Conservation (phyloP, 53 echinoderm and acorn worm species). For the Mesocentrotus franciscanus region DNA sequence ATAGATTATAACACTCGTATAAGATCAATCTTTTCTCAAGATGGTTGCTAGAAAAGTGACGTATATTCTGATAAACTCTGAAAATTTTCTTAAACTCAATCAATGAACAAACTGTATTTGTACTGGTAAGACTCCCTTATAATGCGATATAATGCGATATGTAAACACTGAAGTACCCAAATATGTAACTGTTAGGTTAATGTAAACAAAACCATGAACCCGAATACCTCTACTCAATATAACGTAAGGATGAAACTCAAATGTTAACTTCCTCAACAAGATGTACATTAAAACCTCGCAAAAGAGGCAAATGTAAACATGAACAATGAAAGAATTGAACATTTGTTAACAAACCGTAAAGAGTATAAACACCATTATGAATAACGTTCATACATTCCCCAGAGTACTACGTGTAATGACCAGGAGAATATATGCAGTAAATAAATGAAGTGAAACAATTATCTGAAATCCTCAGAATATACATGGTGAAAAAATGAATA, state of each 20-base stretch:
- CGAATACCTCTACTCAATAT: background rate
- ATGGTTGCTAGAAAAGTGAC: background rate
- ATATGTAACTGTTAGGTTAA: background rate
- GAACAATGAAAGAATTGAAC: background rate
- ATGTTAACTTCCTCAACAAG: background rate
- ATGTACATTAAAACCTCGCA: background rate
- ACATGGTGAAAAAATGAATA: background rate
- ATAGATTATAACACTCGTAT: too few species aligned
- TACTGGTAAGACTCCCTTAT: background rate
- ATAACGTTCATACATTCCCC: background rate
- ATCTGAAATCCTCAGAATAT: background rate
- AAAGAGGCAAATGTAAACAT: background rate
- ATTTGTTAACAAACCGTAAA: background rate
- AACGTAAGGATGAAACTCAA: background rate
- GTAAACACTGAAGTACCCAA: background rate
- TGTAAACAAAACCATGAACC: background rate
- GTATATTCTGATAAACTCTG: background rate
- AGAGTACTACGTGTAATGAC: background rate
- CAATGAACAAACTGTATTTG: background rate
- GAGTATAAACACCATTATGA: background rate
- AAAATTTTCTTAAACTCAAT: background rate
- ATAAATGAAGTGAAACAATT: slow-evolving; percentile 18
- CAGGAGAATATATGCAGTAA: background rate
- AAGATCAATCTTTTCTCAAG: too few species aligned
- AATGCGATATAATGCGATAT: background rate